Evolutionary conservation across 2,113 vertebrate species (phyloP), one percentile per base, ranked within the genome.

Genomic region (Planiliza haematocheilus): DNA sequence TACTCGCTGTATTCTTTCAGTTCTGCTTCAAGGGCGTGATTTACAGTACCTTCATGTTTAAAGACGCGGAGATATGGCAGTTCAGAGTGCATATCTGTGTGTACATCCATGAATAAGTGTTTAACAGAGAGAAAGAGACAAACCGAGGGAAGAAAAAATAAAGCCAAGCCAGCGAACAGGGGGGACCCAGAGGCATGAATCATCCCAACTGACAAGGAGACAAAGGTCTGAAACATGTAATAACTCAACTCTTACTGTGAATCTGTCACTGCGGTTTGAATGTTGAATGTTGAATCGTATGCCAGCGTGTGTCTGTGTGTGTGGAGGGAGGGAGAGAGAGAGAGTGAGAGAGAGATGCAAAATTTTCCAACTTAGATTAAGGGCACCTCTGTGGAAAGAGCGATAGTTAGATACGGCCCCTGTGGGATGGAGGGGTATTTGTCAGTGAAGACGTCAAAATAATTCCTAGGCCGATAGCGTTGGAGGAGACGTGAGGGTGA

Each of bases 161-260:
- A 10, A n/a, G 30, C n/a, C 13, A 53, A 49, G 62, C 8, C 74
- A 50, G 66, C 1, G 7, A 72, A 14, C 74, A 51, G 70, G 65
- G 24, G 55, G 67, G 73, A 73, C 58, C 67, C 56, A 46, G 71
- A 77, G 79, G 81, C 76, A 89, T 89, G 87, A 90, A 92, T 91
- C 84, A 90, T 74, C 48, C 65, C 65, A 36, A 75, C 80, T 84
- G 91, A 89, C 86, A 86, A 74, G 77, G 88, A 88, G 86, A 83
- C 73, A 89, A 86, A 88, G 88, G 84, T 84, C 76, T 86, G 86
- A 86, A 84, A 86, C 70, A 82, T 86, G 66, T 73, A 85, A 88
- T 88, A 89, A 88, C 76, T 92, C 89, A 85, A 41, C 74, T 75
- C 74, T 53, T 68, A 80, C 83, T 76, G 81, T 53, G 79, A 81